Evolutionary conservation across 2,113 vertebrate species (phyloP), one percentile per base, ranked within the genome.

Genomic region (Lepisosteus osseus): DNA sequence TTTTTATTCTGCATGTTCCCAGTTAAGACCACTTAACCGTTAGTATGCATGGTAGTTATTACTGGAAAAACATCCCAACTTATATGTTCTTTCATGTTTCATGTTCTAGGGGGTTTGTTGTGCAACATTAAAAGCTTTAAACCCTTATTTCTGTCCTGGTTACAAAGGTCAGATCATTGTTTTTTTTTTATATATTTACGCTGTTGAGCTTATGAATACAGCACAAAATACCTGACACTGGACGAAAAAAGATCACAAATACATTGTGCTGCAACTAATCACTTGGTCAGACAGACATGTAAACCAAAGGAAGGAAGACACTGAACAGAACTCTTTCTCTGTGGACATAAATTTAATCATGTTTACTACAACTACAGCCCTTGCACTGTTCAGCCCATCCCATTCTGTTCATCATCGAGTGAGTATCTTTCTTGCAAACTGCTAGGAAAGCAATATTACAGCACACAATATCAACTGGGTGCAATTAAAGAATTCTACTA

Each of bases 1-100:
- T 77, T 83, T 88, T 92, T 88, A 82, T 81, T 82, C 84, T 12
- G 57, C 72, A 64, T 72, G 6, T 72, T 6, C 55, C 67, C 63
- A 79, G 44, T 47, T 70, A 65, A 71, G 0, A 80, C 71, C 51
- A 70, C 78, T 77, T 74, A 68, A 68, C 42, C 56, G 12, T 54
- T 77, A 14, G 47, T 51, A 9, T 51, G 47, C 47, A 51, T 9
- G 5, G 47, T 3, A 51, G 9, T 51, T 51, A 1, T 51, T 51
- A 51, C 47, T 51, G 9, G 47, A 51, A 9, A 9, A 51, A 9
- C 47, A 51, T 1, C 1, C 47, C 5, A 51, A 5, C 2, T 51
- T 51, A 51, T 1, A 51, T 51, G 5, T 51, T 5, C 2, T 29
- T 29, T 29, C 29, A 29, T 29, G 29, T 29, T 29, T 29, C 29